Percentiles rank a stretch among this genome's conserved stretches.
Evolutionary conservation across 2,888 invertebrate genomes (phyloP).

Genomic region (Portevinia maculata): DNA sequence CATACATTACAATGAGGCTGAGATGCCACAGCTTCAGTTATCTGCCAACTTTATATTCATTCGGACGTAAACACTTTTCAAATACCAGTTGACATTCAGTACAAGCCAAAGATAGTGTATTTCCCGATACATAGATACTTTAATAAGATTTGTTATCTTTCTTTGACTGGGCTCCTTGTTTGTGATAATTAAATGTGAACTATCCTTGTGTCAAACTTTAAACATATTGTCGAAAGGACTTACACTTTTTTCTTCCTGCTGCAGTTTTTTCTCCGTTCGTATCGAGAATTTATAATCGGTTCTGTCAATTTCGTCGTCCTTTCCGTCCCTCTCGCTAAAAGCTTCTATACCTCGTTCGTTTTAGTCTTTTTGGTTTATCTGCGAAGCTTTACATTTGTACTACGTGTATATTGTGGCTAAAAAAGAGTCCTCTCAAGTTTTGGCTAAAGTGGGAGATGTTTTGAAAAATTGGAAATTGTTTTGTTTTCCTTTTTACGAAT

Average conservation of each 20-base stretch:
- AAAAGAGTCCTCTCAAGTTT: conserved; percentile 23
- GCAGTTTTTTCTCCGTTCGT: conserved; percentile 11
- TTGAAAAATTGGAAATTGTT: conserved; percentile 53
- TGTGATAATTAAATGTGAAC: conserved; percentile 34
- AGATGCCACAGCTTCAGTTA: conserved; percentile 78
- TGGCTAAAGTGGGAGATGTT: conserved; percentile 45
- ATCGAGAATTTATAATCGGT: conserved; percentile 42
- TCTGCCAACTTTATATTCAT: conserved; percentile 80
- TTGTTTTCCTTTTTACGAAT: conserved; percentile 47
- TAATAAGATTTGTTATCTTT: conserved; percentile 3
- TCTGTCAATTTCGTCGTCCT: conserved; percentile 49
- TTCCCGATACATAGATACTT: conserved; percentile 42
- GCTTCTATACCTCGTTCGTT: conserved; percentile 17
- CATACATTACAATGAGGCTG: conserved; percentile 52
- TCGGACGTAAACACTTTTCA: conserved; percentile 78
- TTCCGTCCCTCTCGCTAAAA: conserved; percentile 35
- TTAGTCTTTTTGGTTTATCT: conserved; percentile 22
- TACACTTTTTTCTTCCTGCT: background rate
- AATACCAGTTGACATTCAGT: conserved; percentile 2
- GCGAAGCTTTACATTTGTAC: conserved; percentile 47
- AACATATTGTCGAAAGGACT: conserved; percentile 40
- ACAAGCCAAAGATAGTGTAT: conserved; percentile 29
- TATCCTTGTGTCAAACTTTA: background rate
- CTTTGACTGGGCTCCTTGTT: background rate
- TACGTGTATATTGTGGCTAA: conserved; percentile 42